Evolutionary conservation across 1,140 invertebrate genomes (phyloP), one percentile per base, ranked within the genome.

Genomic region (Drosophila oshimai): DNA sequence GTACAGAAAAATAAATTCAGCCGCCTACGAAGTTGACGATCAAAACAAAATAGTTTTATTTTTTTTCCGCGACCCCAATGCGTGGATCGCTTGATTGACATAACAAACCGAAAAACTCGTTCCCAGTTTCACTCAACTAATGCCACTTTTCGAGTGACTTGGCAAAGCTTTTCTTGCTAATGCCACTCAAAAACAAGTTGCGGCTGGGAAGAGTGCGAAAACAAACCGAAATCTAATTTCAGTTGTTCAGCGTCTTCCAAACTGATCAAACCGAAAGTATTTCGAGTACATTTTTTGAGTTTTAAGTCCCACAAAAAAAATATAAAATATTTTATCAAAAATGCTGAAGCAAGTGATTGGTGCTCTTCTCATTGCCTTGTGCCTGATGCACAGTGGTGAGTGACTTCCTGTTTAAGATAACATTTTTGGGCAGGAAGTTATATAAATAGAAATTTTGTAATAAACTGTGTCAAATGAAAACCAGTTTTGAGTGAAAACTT

Each of bases 1-100:
- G 37, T 26, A 36, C 4, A 6, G 5, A 17, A 26, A 70, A 33
- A 55, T 12, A 49, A n/a, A n/a, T 33, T 46, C 39, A 36, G 37
- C 24, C 50, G 54, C 46, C 50, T 54, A 47, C 81, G 80, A 86
- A 86, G 18, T 57, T 65, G 44, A 10, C 44, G 75, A 86, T 73
- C 80, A 86, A 80, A 87, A 86, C 80, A 86, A 80, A 84, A 86
- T 86, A 80, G 70, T 62, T 73, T 39, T 37, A 12, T 41, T 72
- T 45, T 72, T 45, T 51, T 54, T 34, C 31, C 29, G 15, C 46
- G 45, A 44, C 62, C 62, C 28, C 42, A 55, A 44, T 75, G 65
- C 42, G 18, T 44, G 46, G 53, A 20, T 65, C 36, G 9, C 12
- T 37, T 9, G 5, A 12, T 26, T 54, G 24, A 55, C 44, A 72